These are phyloP conservation scores for Arvicanthis niloticus DNA, from an alignment of 2,113 vertebrate species.

Conservation along the genomic window DNA sequence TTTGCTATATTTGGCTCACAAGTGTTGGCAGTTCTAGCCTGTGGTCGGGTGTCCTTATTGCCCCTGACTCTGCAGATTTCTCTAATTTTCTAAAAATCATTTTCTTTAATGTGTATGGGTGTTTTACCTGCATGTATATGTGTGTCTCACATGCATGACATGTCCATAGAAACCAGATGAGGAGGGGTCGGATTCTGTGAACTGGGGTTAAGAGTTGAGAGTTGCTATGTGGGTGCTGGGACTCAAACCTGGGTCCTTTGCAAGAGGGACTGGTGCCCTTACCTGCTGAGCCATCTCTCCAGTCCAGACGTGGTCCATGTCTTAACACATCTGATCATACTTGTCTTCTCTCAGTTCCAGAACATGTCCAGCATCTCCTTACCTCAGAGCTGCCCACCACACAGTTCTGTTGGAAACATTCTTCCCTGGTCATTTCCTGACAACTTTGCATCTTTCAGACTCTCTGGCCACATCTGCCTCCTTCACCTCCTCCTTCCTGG, in stretches of 20 bases:
- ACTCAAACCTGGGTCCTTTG: background rate
- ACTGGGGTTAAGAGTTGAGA: background rate
- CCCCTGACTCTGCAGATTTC: background rate
- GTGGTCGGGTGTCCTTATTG: background rate
- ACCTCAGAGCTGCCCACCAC: background rate
- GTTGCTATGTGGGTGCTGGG: background rate
- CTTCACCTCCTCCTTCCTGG: no score
- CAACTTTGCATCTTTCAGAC: background rate
- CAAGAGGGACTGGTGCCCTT: background rate
- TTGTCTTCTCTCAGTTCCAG: background rate
- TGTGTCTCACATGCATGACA: background rate
- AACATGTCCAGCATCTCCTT: background rate
- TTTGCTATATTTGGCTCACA: background rate
- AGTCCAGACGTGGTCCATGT: fast-evolving
- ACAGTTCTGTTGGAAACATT: background rate
- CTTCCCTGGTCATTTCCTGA: background rate
- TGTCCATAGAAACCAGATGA: background rate
- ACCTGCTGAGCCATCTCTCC: background rate
- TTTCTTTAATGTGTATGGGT: background rate
- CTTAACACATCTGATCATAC: background rate
- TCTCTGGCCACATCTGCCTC: background rate
- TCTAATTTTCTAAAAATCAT: background rate
- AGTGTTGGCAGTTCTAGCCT: background rate
- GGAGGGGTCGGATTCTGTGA: background rate
- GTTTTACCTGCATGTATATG: background rate